These are phyloP conservation scores for Molanna angustata DNA, from an alignment of 2,888 invertebrate species.

Conservation along the genomic window DNA sequence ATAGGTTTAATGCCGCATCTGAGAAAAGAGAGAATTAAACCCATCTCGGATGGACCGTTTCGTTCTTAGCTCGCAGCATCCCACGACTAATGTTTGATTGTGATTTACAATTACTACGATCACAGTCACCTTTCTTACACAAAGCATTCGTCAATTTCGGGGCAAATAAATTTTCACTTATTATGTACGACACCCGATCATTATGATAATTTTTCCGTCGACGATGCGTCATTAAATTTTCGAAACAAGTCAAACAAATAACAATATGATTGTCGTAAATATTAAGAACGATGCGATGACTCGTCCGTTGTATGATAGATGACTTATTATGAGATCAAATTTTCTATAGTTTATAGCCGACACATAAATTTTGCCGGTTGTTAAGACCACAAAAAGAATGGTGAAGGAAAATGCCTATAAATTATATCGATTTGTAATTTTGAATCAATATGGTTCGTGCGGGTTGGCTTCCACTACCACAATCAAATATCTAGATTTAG, in stretches of 20 bases:
- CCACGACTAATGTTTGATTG: neutral
- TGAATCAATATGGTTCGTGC: too few species aligned
- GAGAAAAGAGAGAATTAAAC: too few species aligned
- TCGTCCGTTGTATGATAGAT: neutral
- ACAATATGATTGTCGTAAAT: neutral
- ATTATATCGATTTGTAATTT: too few species aligned
- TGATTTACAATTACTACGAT: neutral
- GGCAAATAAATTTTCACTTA: neutral
- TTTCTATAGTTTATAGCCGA: conserved; percentile 25
- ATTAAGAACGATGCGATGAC: too few species aligned
- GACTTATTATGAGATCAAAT: conserved; percentile 23
- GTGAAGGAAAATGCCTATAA: too few species aligned
- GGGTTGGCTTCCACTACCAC: too few species aligned
- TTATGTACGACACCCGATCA: neutral
- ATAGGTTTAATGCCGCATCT: too few species aligned
- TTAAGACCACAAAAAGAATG: conserved; percentile 4
- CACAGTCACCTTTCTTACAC: neutral
- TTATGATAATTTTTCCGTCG: neutral
- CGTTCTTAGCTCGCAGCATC: too few species aligned
- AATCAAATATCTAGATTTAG: too few species aligned
- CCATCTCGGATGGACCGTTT: too few species aligned
- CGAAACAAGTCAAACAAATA: neutral
- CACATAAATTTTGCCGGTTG: conserved; percentile 19
- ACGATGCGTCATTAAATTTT: neutral
- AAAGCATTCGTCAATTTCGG: neutral